Base-by-base conservation (phyloP, 1,140 invertebrate species). In the Nasonia giraulti region DNA sequence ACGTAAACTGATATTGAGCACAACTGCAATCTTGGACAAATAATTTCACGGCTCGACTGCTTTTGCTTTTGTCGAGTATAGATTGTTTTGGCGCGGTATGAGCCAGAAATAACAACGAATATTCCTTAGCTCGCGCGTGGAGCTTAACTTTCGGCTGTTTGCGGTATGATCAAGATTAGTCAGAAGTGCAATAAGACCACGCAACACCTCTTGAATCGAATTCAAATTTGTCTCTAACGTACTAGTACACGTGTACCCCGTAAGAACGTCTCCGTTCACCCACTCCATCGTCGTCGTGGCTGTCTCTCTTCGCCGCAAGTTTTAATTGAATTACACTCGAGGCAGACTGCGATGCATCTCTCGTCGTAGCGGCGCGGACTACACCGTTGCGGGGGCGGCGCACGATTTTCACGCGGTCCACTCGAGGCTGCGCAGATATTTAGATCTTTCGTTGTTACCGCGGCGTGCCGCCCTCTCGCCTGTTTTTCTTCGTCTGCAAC, bases 301-400 rank as follows among this genome's bases (percentile, higher is more conserved):
- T 37, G 33, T n/a, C 27, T 37, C 27, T 7, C 40, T 3, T 20
- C 5, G 3, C 20, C 17, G 11, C 44, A 82, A 76, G 33, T 82
- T 82, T 76, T 76, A 82, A 82, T 82, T 82, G 31, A 82, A 82
- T 75, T 82, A 75, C 17, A 75, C 2, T 12, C 31, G 11, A 75
- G 33, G 33, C 23, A 12, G 27, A 69, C 68, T 69, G 68, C 6
- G 68, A 31, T 55, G 17, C 50, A 55, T 55, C 50, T 55, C 17
- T 5, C 2, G 50, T 17, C 50, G 50, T 17, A 20, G 50, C 11
- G 11, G 12, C 50, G 14, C 12, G 17, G 50, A 55, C 50, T 55
- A 55, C 5, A 55, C 1, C 50, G 17, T 10, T 14, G 17, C 12
- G 50, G 5, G 17, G 50, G 17, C 50, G 50, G 10, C 40, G 40